phyloP scores from a whole-genome alignment of 2,888 invertebrate species.

The Yponomeuta evonymella region DNA sequence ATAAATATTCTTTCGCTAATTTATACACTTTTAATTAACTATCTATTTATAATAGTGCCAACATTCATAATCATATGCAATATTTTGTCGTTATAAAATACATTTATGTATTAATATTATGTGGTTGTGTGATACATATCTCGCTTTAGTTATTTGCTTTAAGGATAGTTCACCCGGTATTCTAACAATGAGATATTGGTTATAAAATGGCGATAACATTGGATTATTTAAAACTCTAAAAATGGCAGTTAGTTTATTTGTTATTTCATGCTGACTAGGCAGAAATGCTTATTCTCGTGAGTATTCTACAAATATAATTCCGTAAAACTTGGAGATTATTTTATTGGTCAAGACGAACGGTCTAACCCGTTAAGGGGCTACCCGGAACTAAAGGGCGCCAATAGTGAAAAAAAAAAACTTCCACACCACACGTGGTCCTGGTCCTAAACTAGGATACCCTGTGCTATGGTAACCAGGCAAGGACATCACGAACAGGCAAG shows the following conservation, averaged over 20 bases:
- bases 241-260: conserved; percentile 25
- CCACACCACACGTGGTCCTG: too few relatives aligned
- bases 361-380: too few relatives aligned
- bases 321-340: neutral
- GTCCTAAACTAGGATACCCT: too few relatives aligned
- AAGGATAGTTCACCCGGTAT: conserved; percentile 2
- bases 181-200: conserved; percentile 13
- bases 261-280: conserved; percentile 26
- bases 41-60: conserved; percentile 53
- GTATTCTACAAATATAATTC: conserved; percentile 16
- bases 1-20: conserved; percentile 39
- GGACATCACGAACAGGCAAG: too few relatives aligned
- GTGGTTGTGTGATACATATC: conserved; percentile 11
- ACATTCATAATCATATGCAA: conserved; percentile 46
- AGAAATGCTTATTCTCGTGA: conserved; percentile 19
- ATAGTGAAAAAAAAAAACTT: too few relatives aligned
- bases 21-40: conserved; percentile 63
- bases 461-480: too few relatives aligned
- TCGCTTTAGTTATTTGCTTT: conserved; percentile 2
- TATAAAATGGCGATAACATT: conserved; percentile 17
- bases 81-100: conserved; percentile 19
- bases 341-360: neutral
- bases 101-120: neutral
- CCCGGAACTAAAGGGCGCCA: too few relatives aligned
- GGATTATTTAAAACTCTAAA: conserved; percentile 15